phyloP scores from a whole-genome alignment of 2,797 vertebrate genomes.

The Acridotheres tristis region DNA sequence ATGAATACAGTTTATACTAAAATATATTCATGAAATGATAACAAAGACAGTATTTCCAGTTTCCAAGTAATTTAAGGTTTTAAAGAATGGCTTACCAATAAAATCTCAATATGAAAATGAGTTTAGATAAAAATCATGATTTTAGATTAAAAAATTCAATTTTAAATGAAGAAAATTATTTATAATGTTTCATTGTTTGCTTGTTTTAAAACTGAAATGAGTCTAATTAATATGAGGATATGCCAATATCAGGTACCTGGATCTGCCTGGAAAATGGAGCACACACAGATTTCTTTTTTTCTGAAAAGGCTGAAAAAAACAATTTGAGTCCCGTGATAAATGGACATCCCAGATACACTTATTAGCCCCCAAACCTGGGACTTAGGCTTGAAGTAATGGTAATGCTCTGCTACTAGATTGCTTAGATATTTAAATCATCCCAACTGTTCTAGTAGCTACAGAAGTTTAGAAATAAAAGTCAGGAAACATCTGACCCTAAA shows the following conservation, averaged over 20 bases:
- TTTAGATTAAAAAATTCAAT: background rate
- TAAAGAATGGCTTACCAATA: background rate
- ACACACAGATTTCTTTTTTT: background rate
- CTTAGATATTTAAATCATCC: background rate
- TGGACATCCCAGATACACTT: background rate
- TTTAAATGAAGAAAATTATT: background rate
- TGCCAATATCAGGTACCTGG: background rate
- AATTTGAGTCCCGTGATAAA: background rate
- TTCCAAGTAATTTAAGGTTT: background rate
- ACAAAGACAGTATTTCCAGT: background rate
- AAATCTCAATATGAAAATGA: background rate
- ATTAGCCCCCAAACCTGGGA: background rate
- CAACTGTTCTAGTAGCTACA: background rate
- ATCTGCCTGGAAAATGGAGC: background rate
- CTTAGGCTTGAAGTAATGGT: background rate
- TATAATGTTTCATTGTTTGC: background rate
- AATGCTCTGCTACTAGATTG: background rate
- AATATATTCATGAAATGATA: background rate
- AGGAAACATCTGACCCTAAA: background rate
- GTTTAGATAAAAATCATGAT: background rate
- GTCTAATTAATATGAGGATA: background rate
- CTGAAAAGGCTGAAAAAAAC: background rate
- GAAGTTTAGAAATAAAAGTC: background rate
- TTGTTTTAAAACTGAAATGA: background rate
- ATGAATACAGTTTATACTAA: background rate